Evolutionary conservation across 2,888 invertebrate genomes (phyloP), one percentile per base, ranked within the genome.

Genomic region (Lingula anatina): DNA sequence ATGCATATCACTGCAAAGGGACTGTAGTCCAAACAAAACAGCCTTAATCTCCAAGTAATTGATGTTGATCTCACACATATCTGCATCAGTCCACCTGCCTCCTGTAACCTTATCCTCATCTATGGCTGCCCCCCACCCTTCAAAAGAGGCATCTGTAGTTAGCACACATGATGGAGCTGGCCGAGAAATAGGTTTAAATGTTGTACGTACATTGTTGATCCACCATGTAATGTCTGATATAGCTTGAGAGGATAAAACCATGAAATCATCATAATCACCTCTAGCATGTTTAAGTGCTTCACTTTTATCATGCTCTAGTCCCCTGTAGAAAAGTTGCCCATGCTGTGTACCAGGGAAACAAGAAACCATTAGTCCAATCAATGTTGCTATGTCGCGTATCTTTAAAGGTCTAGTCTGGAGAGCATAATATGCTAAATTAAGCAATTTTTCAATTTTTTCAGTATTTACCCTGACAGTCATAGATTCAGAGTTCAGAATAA

Each of bases 351-450:
- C 56, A 12, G 55, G 56, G 39, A 55, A 51, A n/a, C 42, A 35
- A 2, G 59, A 49, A 4, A 55, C 51, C 12, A 55, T 24, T 46
- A 54, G 52, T 12, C 59, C 56, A 39, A 57, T 51, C 15, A 55
- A 18, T 42, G 49, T 28, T 3, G 47, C 48, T 18, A 51, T 35
- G 2, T 47, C 46, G 15, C 53, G 28, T 25, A 56, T 54, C 5
- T 26, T 44, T 3, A 54, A 23, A 24, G n/a, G n/a, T 9, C 38
- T 20, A n/a, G 23, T 42, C 12, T 40, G 27, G 5, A 35, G 24
- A 5, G 47, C 23, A 26, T 43, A n/a, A n/a, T 31, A 4, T 38
- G 49, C 51, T 25, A 41, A 27, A 21, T 44, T 9, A 4, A n/a
- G 2, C 21, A 51, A 37, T 20, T 49, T 37, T 9, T 44, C 23